Evolutionary conservation across 1,140 invertebrate genomes (phyloP).

Genomic region (Zaprionus tsacasi): DNA sequence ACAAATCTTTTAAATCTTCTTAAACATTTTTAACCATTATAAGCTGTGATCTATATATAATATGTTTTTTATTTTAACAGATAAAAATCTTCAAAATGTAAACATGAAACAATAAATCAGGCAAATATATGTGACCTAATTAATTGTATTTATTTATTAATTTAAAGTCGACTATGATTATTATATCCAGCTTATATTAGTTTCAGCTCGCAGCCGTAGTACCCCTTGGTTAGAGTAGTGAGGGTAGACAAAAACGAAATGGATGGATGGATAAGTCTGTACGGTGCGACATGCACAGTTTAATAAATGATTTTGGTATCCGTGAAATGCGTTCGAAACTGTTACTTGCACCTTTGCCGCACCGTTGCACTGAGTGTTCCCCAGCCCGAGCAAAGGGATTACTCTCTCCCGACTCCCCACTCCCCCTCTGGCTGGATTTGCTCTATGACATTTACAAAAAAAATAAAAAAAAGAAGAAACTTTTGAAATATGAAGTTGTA

Average conservation of each 20-base stretch:
- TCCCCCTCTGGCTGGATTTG: slow-evolving; percentile 37
- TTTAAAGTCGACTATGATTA: no score
- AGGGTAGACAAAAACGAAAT: neutral
- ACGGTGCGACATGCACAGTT: slow-evolving; percentile 12
- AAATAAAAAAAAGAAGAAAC: slow-evolving; percentile 7
- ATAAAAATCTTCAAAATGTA: no score
- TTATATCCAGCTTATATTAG: no score
- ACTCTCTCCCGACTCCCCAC: neutral
- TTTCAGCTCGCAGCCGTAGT: neutral
- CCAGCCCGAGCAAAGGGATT: neutral
- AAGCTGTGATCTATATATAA: no score
- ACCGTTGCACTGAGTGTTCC: slow-evolving; percentile 5
- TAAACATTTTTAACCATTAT: no score
- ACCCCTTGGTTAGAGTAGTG: neutral
- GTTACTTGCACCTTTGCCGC: slow-evolving; percentile 16
- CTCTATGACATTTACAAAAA: slow-evolving; percentile 52
- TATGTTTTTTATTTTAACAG: no score
- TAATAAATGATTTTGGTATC: slow-evolving; percentile 43
- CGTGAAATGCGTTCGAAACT: slow-evolving; percentile 27
- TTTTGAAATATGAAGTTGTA: slow-evolving; percentile 66
- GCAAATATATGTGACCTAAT: no score
- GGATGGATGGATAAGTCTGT: slow-evolving; percentile 1
- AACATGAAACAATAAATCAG: no score
- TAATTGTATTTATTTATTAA: no score
- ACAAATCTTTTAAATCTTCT: no score